These are phyloP conservation scores for Neuroterus valhalla DNA, from an alignment of 1,140 invertebrate species.

Conservation along the genomic window DNA sequence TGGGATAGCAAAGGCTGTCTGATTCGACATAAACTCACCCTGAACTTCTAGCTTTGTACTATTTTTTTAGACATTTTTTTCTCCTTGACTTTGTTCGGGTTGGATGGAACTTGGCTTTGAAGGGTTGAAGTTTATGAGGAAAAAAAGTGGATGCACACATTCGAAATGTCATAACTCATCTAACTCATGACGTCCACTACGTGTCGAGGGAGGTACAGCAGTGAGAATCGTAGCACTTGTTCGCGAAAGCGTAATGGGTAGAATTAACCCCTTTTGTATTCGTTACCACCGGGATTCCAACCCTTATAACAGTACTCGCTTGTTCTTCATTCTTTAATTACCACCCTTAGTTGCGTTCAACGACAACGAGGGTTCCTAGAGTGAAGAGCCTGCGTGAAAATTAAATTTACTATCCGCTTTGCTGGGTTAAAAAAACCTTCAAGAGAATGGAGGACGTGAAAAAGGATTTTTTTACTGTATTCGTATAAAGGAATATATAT, in stretches of 20 bases:
- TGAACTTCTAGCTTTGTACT: background rate
- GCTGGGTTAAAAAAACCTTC: background rate
- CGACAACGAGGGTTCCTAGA: background rate
- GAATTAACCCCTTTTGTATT: slow-evolving; percentile 59
- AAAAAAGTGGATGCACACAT: slow-evolving; percentile 39
- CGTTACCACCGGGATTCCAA: slow-evolving; percentile 41
- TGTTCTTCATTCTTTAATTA: slow-evolving; percentile 30
- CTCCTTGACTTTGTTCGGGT: slow-evolving; percentile 24
- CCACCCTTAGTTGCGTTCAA: slow-evolving; percentile 14
- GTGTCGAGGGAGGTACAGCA: slow-evolving; percentile 51
- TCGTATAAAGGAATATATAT: too few species aligned
- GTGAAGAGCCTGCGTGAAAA: background rate
- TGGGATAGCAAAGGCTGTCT: slow-evolving; percentile 3
- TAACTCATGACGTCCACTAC: slow-evolving; percentile 35
- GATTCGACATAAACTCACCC: slow-evolving; percentile 31
- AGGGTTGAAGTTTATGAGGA: slow-evolving; percentile 48
- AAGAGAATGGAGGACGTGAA: too few species aligned
- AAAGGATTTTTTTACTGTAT: too few species aligned
- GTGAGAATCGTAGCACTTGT: slow-evolving; percentile 63
- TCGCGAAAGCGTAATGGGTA: slow-evolving; percentile 53
- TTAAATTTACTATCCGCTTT: background rate
- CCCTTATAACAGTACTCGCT: slow-evolving; percentile 36
- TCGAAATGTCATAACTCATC: slow-evolving; percentile 66
- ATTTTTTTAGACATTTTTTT: slow-evolving; percentile 48
- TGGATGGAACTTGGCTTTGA: slow-evolving; percentile 35